These are phyloP conservation scores for Cacatua alba DNA, from an alignment of 2,113 vertebrate species.

Conservation along the genomic window DNA sequence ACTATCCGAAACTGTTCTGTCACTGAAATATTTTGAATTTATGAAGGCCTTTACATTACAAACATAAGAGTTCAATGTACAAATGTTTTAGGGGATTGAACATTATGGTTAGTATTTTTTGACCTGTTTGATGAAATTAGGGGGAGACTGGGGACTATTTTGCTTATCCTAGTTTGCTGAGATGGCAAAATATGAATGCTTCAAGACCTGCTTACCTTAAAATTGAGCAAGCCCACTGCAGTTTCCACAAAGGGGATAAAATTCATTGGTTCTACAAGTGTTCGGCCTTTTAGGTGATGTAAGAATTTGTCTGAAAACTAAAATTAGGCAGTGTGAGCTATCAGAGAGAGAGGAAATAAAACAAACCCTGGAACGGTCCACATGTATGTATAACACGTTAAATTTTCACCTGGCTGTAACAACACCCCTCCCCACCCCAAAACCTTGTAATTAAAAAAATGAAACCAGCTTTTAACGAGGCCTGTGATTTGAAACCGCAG, in stretches of 20 bases:
- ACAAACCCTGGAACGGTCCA: background rate
- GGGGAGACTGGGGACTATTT: background rate
- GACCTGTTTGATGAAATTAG: background rate
- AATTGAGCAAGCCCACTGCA: constrained; percentile 95
- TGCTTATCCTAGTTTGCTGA: background rate
- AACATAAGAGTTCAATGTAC: background rate
- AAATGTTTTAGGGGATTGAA: background rate
- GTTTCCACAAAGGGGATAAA: constrained; percentile 99
- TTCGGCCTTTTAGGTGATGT: constrained; percentile 86
- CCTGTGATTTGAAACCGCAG: constrained; percentile 1
- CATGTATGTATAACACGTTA: background rate
- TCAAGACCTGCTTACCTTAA: constrained; percentile 88
- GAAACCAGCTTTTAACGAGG: background rate
- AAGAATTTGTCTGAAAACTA: constrained; percentile 97
- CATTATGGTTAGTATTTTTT: background rate
- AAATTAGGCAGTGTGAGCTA: constrained; percentile 71
- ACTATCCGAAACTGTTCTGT: background rate
- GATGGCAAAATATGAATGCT: constrained; percentile 42
- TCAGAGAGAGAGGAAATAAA: background rate
- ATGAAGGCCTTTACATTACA: background rate
- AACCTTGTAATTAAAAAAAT: background rate
- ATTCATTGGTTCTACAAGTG: constrained; percentile 89
- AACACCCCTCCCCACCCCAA: background rate
- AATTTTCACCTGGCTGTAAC: constrained; percentile 55
- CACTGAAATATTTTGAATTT: background rate